These are phyloP conservation scores for Chromis chromis DNA, from an alignment of 2,797 vertebrate species.

Conservation along the genomic window DNA sequence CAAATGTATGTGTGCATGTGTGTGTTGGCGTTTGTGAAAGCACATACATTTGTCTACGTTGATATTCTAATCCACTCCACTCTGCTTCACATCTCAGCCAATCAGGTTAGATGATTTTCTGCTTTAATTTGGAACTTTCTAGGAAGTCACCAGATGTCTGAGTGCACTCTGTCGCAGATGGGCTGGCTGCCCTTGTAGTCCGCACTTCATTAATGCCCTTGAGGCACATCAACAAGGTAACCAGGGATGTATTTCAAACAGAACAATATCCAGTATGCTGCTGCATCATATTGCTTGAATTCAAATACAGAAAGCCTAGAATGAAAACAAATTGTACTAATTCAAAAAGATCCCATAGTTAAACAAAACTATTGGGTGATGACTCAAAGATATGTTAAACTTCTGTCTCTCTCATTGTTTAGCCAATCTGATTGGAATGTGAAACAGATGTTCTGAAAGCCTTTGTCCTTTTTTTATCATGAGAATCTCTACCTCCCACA, in stretches of 20 bases:
- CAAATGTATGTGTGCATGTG: background rate
- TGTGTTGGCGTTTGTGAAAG: conserved; percentile 38
- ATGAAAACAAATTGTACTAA: background rate
- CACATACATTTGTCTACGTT: conserved; percentile 59
- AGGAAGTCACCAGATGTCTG: conserved; percentile 64
- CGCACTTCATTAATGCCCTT: conserved; percentile 61
- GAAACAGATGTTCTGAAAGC: conserved; percentile 32
- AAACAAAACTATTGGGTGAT: background rate
- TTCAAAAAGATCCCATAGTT: background rate
- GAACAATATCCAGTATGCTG: conserved; percentile 15
- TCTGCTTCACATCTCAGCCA: conserved; percentile 34
- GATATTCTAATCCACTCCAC: conserved; percentile 59
- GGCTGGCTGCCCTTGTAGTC: conserved; percentile 52
- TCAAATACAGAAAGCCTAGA: background rate
- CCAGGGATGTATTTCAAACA: conserved; percentile 45
- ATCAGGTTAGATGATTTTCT: conserved; percentile 56
- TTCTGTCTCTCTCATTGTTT: background rate
- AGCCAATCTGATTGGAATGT: background rate
- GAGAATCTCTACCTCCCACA: background rate
- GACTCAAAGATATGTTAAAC: background rate
- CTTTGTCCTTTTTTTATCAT: background rate
- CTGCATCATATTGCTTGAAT: background rate
- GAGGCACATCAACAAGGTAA: conserved; percentile 42
- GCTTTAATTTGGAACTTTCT: conserved; percentile 63
- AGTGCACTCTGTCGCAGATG: conserved; percentile 56